Evolutionary conservation across 2,113 vertebrate genomes (phyloP).

Genomic region (Antennarius striatus): DNA sequence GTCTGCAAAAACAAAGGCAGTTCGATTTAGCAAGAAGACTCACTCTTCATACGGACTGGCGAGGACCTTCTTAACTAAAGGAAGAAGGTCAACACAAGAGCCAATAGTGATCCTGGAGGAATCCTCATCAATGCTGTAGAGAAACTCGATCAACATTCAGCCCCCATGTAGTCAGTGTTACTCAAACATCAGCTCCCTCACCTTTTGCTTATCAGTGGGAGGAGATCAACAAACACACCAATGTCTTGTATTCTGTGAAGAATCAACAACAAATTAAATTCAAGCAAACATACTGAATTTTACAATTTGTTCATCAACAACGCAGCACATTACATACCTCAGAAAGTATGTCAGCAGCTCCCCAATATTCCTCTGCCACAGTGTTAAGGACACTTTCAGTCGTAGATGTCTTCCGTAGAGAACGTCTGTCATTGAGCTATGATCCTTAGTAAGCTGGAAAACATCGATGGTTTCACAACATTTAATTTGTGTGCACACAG

Average conservation of each 20-base stretch:
- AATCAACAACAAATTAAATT: conserved; percentile 12
- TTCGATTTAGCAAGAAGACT: conserved; percentile 62
- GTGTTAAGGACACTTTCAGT: conserved; percentile 89
- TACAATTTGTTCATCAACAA: not conserved
- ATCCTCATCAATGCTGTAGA: conserved; percentile 86
- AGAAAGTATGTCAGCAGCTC: conserved; percentile 91
- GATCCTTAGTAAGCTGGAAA: conserved; percentile 87
- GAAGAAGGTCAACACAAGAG: conserved; percentile 92
- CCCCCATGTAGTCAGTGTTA: not conserved
- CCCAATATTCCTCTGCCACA: conserved; percentile 90
- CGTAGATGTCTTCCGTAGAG: conserved; percentile 91
- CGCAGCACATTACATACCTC: conserved; percentile 76
- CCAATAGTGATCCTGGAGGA: conserved; percentile 85
- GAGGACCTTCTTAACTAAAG: conserved; percentile 87
- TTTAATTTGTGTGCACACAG: too few species aligned
- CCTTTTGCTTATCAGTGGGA: conserved; percentile 92
- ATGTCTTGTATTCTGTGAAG: conserved; percentile 87
- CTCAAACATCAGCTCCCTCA: conserved; percentile 50
- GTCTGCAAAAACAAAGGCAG: not conserved
- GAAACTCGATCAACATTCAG: conserved; percentile 11
- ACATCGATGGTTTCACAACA: conserved; percentile 6
- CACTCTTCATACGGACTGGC: conserved; percentile 91
- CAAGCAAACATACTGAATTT: not conserved
- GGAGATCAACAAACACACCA: conserved; percentile 91
- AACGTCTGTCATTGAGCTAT: conserved; percentile 87